Evolutionary conservation across 2,888 invertebrate genomes (phyloP).

Genomic region (Ophonus ardosiacus): DNA sequence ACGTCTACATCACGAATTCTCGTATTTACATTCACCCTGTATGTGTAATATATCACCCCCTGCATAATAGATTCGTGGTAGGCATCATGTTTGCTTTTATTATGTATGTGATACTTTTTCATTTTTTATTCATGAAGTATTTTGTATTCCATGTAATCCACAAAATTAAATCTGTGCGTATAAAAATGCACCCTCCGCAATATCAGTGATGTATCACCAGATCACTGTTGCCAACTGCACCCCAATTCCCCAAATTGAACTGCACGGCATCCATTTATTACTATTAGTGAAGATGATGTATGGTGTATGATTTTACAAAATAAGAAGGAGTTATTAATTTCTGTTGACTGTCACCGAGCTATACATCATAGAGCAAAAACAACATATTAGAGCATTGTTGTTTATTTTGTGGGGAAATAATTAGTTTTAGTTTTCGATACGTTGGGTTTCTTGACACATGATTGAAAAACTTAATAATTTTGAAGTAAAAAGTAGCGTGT

Average conservation of each 20-base stretch:
- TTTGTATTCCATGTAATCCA: neutral
- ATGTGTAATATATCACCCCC: neutral
- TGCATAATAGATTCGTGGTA: neutral
- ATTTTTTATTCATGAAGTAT: neutral
- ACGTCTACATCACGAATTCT: too few relatives aligned
- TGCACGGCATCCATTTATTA: slow-evolving; percentile 7
- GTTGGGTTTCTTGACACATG: neutral
- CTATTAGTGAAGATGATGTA: neutral
- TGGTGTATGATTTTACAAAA: neutral
- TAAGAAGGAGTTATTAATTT: neutral
- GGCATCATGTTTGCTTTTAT: neutral
- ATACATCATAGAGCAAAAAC: neutral
- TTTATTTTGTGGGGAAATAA: neutral
- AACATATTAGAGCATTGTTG: neutral
- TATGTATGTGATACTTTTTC: neutral
- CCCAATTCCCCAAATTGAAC: slow-evolving; percentile 19
- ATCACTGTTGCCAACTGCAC: slow-evolving; percentile 4
- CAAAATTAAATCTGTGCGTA: neutral
- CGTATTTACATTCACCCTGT: neutral
- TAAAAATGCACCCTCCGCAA: neutral
- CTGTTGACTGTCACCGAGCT: neutral
- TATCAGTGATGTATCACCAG: neutral
- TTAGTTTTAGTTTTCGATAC: neutral
- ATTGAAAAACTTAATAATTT: too few relatives aligned
- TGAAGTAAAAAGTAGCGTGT: too few relatives aligned